Conservation (phyloP, 2,888 invertebrate species). For the Dasypogon diadema region DNA sequence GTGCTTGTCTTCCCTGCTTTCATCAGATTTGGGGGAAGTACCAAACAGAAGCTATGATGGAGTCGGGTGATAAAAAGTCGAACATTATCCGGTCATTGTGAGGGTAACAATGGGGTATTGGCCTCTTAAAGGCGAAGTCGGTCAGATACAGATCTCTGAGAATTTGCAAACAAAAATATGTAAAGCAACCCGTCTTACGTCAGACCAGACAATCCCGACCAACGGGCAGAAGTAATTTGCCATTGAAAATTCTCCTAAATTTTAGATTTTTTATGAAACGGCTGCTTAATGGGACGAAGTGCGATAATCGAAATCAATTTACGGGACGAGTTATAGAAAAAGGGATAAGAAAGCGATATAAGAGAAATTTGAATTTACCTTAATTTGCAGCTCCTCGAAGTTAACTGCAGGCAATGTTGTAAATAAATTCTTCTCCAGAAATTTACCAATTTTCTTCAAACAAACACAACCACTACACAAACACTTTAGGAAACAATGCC, state of each 20-base stretch:
- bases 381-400: not conserved
- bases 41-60: not conserved
- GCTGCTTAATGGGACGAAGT: not conserved
- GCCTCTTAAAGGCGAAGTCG: slow-evolving; percentile 11
- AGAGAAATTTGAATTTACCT: not conserved
- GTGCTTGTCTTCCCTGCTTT: not conserved
- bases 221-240: not conserved
- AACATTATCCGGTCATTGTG: slow-evolving; percentile 23
- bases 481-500: too few species aligned
- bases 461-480: not conserved
- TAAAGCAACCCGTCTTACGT: not conserved
- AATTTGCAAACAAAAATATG: not conserved
- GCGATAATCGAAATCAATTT: not conserved
- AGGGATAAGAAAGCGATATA: not conserved
- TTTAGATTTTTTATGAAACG: not conserved
- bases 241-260: not conserved
- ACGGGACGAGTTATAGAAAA: not conserved
- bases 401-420: not conserved
- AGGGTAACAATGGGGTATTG: slow-evolving; percentile 21
- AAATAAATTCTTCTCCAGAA: not conserved
- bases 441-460: not conserved
- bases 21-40: not conserved
- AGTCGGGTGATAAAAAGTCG: slow-evolving; percentile 20
- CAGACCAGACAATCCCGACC: too few species aligned
- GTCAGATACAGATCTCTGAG: not conserved